These are phyloP conservation scores for Temnothorax ravouxi DNA, from an alignment of 2,888 invertebrate genomes.

Conservation along the genomic window DNA sequence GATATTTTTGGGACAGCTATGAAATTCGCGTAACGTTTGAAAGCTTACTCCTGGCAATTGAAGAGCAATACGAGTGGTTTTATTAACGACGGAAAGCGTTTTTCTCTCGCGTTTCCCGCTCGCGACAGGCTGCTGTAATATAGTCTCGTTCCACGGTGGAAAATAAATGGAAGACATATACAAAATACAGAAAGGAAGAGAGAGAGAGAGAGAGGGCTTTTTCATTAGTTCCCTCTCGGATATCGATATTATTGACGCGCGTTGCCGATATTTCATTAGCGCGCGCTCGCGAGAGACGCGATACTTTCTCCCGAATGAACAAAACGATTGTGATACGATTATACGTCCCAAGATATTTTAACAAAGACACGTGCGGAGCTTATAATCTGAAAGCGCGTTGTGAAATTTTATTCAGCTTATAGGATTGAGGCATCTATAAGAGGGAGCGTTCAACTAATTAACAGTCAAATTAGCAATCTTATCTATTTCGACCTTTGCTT, in stretches of 20 bases:
- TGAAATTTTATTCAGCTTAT: not conserved
- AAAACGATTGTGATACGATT: conserved; percentile 20
- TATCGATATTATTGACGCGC: conserved; percentile 28
- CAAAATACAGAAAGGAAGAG: not conserved
- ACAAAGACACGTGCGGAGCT: not conserved
- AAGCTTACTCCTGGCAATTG: conserved; percentile 11
- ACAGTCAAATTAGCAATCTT: conserved; percentile 2
- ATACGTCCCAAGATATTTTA: conserved; percentile 15
- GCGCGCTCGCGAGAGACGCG: not conserved
- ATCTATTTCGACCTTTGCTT: not conserved
- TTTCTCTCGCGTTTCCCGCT: conserved; percentile 8
- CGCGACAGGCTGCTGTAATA: conserved; percentile 31
- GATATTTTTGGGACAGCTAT: conserved; percentile 18
- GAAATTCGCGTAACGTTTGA: conserved; percentile 24
- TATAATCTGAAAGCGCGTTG: not conserved
- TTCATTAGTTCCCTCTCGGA: conserved; percentile 21
- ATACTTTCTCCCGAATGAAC: not conserved
- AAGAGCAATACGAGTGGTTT: conserved; percentile 26
- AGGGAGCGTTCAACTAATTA: conserved; percentile 3
- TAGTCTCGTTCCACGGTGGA: conserved; percentile 7
- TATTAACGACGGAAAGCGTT: conserved; percentile 29
- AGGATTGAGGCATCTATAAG: not conserved
- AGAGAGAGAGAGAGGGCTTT: not conserved
- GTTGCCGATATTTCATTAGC: conserved; percentile 20
- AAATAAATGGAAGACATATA: conserved; percentile 15